These are phyloP conservation scores for Lasioglossum morio DNA, from an alignment of 2,888 invertebrate species.

Conservation along the genomic window DNA sequence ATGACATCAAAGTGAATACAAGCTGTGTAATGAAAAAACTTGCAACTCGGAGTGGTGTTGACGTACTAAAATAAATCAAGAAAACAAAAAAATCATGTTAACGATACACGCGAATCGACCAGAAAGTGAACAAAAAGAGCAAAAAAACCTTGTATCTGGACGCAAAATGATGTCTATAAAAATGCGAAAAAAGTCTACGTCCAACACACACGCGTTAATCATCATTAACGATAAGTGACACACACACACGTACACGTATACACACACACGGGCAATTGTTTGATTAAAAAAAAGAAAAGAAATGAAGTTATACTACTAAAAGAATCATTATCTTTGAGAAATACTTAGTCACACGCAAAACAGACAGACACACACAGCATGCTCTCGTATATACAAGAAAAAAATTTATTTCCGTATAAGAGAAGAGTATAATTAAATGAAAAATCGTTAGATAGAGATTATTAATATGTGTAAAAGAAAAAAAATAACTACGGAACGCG, in stretches of 20 bases:
- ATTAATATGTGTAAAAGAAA: conserved; percentile 38
- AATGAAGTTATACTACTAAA: conserved; percentile 78
- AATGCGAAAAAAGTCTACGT: conserved; percentile 81
- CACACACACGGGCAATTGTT: conserved; percentile 80
- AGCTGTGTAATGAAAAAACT: conserved; percentile 88
- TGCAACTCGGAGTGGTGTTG: conserved; percentile 88
- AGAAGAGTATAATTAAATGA: conserved; percentile 51
- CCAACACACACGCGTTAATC: conserved; percentile 84
- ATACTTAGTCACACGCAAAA: conserved; percentile 65
- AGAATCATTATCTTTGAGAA: conserved; percentile 71
- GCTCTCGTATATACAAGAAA: conserved; percentile 43
- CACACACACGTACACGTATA: too few relatives aligned
- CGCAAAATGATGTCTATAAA: conserved; percentile 82
- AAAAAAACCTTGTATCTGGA: conserved; percentile 83
- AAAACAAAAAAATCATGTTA: conserved; percentile 84
- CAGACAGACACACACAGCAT: conserved; percentile 31
- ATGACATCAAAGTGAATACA: conserved; percentile 98
- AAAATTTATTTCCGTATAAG: conserved; percentile 67
- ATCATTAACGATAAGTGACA: conserved; percentile 84
- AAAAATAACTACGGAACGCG: conserved; percentile 60
- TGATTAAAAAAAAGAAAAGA: conserved; percentile 77
- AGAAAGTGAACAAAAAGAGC: conserved; percentile 84
- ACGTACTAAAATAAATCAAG: conserved; percentile 85
- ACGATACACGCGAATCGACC: conserved; percentile 86
- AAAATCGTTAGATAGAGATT: conserved; percentile 40